Conservation (phyloP, 2,797 vertebrate genomes). For the Petrocephalus schoutedeni region DNA sequence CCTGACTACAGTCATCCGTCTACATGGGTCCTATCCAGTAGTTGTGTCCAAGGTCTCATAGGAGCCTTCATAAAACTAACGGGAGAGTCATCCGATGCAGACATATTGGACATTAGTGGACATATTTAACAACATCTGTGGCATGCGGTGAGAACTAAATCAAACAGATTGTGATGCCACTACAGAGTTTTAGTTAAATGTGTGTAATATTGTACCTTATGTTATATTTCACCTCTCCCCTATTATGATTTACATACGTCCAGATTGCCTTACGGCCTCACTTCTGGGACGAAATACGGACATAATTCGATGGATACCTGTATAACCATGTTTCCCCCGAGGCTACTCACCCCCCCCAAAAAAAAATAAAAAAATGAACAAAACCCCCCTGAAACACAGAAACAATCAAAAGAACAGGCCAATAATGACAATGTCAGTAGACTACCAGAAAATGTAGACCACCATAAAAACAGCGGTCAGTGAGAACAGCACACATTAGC, state of each 20-base stretch:
- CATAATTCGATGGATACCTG: neutral
- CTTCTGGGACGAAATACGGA: neutral
- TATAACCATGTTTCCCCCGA: neutral
- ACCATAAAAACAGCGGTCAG: neutral
- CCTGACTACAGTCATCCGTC: neutral
- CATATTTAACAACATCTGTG: neutral
- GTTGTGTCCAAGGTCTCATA: neutral
- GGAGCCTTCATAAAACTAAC: neutral
- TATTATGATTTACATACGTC: neutral
- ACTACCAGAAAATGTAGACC: neutral
- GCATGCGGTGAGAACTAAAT: neutral
- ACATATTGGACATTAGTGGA: neutral
- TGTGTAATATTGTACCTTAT: neutral
- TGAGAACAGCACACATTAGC: neutral
- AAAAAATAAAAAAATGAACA: neutral
- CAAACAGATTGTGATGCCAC: neutral
- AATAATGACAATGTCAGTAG: neutral
- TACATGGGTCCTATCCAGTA: neutral
- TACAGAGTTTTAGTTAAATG: neutral
- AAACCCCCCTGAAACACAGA: neutral
- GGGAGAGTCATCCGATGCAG: neutral
- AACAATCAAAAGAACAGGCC: neutral
- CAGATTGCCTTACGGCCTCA: neutral
- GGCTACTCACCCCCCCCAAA: neutral
- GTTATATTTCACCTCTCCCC: neutral